Evolutionary conservation across 2,113 vertebrate species (phyloP).

Genomic region (Galbula dea): DNA sequence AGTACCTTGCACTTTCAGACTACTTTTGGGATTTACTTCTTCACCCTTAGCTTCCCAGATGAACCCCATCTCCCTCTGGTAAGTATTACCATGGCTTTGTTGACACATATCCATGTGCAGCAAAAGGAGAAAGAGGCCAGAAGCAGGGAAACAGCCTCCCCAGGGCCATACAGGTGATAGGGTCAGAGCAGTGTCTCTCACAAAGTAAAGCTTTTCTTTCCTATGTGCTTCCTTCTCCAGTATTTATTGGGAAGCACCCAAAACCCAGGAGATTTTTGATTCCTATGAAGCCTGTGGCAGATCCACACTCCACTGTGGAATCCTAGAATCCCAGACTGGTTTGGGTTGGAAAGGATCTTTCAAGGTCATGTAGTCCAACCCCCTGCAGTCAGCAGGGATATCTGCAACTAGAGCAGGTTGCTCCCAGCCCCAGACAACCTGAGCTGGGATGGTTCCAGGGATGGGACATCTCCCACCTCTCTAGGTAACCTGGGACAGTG

Average conservation of each 20-base stretch:
- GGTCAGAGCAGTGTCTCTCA: not conserved
- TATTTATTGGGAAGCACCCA: not conserved
- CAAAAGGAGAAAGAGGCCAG: not conserved
- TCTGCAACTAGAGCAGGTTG: not conserved
- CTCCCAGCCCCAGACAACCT: not conserved
- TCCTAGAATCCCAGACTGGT: not conserved
- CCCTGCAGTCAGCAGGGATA: no score
- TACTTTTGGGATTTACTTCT: not conserved
- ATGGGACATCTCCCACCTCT: not conserved
- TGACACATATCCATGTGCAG: not conserved
- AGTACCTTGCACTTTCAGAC: not conserved
- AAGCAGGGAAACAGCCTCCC: not conserved
- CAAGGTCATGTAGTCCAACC: not conserved
- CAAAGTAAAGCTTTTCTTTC: not conserved
- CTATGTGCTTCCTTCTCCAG: fast-evolving
- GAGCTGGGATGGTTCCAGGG: no score
- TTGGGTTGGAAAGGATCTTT: not conserved
- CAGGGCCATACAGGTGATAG: not conserved
- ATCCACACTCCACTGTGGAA: not conserved
- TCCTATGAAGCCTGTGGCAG: not conserved
- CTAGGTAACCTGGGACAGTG: not conserved
- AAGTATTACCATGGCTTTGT: not conserved
- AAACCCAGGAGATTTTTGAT: not conserved
- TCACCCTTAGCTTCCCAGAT: not conserved
- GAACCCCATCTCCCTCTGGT: not conserved